Conservation (phyloP, 2,888 invertebrate species). For the Leptopilina drosophilae region DNA sequence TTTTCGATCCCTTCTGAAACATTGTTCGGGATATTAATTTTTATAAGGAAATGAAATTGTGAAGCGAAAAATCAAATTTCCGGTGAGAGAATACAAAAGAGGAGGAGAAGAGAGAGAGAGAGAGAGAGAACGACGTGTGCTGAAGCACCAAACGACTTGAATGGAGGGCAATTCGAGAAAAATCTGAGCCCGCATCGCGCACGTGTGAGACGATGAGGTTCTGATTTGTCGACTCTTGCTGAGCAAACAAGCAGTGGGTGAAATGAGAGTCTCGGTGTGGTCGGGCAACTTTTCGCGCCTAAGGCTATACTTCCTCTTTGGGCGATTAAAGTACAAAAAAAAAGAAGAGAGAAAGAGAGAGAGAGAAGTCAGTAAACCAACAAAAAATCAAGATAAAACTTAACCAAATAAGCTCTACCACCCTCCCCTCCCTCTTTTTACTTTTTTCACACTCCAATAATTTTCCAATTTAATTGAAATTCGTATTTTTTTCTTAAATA, state of each 20-base stretch:
- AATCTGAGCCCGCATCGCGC: slow-evolving; percentile 29
- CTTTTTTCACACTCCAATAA: background rate
- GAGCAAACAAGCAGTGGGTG: slow-evolving; percentile 38
- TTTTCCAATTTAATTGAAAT: background rate
- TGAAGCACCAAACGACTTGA: slow-evolving; percentile 29
- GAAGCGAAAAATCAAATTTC: slow-evolving; percentile 38
- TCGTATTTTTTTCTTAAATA: too few relatives aligned
- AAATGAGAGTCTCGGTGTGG: slow-evolving; percentile 33
- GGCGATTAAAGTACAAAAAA: slow-evolving; percentile 26
- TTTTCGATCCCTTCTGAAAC: slow-evolving; percentile 2
- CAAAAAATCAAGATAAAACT: slow-evolving; percentile 13
- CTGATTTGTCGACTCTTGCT: slow-evolving; percentile 32
- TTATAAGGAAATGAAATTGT: slow-evolving; percentile 40
- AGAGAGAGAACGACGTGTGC: slow-evolving; percentile 20
- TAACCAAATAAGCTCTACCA: background rate
- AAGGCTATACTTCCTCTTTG: slow-evolving; percentile 26
- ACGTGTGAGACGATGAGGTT: slow-evolving; percentile 39
- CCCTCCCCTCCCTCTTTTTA: background rate
- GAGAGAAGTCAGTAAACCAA: background rate
- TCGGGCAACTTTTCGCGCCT: slow-evolving; percentile 42
- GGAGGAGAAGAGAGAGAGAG: background rate
- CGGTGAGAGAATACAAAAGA: slow-evolving; percentile 30
- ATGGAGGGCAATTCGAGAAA: slow-evolving; percentile 31
- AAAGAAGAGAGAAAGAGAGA: background rate
- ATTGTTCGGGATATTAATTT: slow-evolving; percentile 35